A percentile compares a stretch with the other conserved stretches of the same genome.
Evolutionary conservation across 2,888 invertebrate genomes (phyloP).

Genomic region (Aphidius colemani): DNA sequence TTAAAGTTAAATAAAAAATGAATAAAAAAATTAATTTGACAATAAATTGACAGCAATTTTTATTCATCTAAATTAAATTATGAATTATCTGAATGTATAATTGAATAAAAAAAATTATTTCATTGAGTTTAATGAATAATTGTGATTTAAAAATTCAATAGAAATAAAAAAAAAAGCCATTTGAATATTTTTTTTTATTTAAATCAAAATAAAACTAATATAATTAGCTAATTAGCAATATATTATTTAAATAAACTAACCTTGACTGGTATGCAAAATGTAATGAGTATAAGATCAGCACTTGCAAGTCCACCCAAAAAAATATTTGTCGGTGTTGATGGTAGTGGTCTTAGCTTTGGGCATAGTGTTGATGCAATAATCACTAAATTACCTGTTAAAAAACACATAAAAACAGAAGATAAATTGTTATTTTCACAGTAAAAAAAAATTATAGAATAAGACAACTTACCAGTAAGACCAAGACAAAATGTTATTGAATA

Average conservation of each 20-base stretch:
- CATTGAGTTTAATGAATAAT: neutral
- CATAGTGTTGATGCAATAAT: constrained; percentile 63
- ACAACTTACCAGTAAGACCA: constrained; percentile 65
- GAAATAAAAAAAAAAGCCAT: no score
- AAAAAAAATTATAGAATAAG: neutral
- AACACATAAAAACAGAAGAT: constrained; percentile 24
- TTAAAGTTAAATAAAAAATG: no score
- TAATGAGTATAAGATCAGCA: constrained; percentile 71
- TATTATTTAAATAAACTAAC: constrained; percentile 55
- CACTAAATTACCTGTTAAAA: constrained; percentile 56
- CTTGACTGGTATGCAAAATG: constrained; percentile 75
- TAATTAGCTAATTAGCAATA: no score
- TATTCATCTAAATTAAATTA: no score
- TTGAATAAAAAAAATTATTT: neutral
- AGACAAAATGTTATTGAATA: constrained; percentile 67
- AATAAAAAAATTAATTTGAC: no score
- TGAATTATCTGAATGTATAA: no score
- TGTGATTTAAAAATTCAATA: neutral
- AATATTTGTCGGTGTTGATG: constrained; percentile 65
- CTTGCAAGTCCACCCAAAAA: constrained; percentile 72
- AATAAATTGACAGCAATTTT: no score
- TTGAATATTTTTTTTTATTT: no score
- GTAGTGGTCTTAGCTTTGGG: constrained; percentile 51
- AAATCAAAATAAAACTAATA: no score
- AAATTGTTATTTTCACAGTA: neutral